These are phyloP conservation scores for Melanerpes aurifrons DNA, from an alignment of 2,113 vertebrate species.

Conservation along the genomic window DNA sequence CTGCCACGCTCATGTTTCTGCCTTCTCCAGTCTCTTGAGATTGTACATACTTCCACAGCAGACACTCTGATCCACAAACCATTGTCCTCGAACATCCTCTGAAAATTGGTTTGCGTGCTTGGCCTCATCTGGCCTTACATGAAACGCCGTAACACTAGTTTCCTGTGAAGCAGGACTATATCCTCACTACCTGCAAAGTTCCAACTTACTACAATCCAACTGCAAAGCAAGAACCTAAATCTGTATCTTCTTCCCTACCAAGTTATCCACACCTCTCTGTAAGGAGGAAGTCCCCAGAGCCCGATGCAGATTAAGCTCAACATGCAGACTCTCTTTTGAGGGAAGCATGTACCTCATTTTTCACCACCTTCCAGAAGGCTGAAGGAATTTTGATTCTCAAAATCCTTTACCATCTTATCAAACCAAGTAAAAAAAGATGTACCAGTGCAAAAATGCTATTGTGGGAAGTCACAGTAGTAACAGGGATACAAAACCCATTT, in stretches of 20 bases:
- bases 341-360: not conserved
- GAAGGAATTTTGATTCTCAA: not conserved
- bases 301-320: not conserved
- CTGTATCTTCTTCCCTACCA: not conserved
- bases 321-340: not conserved
- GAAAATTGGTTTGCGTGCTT: not conserved
- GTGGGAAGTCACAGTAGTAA: not conserved
- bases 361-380: not conserved
- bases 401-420: not conserved
- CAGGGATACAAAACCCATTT: not conserved
- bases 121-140: not conserved
- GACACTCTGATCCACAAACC: not conserved
- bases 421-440: not conserved
- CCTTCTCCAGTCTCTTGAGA: not conserved
- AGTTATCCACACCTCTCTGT: not conserved
- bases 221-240: not conserved
- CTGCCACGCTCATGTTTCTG: not conserved
- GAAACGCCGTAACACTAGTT: not conserved
- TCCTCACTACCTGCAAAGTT: not conserved
- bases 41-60: not conserved
- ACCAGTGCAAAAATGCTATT: not conserved
- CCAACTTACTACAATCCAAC: not conserved
- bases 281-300: not conserved
- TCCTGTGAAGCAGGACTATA: not conserved
- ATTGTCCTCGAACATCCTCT: not conserved